Percentiles rank a stretch among this genome's conserved stretches.
Conservation (phyloP, 30 jellyfish, hydroid and myxozoan species). For the Aurelia aurita region DNA sequence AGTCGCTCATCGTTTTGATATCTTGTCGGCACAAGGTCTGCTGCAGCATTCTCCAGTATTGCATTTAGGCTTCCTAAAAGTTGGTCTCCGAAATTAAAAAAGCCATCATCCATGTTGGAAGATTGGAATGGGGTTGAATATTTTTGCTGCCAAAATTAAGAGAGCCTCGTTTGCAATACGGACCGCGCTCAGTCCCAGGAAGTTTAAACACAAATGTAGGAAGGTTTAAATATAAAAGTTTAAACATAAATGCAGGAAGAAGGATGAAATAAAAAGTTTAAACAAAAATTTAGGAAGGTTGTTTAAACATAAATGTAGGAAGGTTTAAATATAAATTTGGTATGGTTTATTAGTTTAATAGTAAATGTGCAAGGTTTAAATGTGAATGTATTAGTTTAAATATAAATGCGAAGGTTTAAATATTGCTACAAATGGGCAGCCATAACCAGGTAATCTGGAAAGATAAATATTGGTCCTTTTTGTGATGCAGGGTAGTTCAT, state of each 20-base stretch:
- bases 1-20: conserved; percentile 21
- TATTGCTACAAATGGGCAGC: conserved; percentile 4
- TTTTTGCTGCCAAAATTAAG: background rate
- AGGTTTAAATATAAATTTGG: background rate
- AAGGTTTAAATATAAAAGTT: background rate
- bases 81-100: conserved; percentile 49
- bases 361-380: background rate
- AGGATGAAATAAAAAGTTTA: too few species aligned
- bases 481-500: too few species aligned
- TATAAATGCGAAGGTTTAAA: background rate
- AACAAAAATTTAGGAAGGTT: background rate
- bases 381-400: background rate
- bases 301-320: background rate
- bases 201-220: background rate
- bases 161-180: background rate
- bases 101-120: conserved; percentile 23
- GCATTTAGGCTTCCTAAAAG: conserved; percentile 46
- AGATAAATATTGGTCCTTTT: background rate
- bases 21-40: conserved; percentile 55
- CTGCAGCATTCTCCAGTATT: conserved; percentile 45
- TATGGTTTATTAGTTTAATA: too few species aligned
- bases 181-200: conserved; percentile 9
- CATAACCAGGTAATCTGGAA: background rate
- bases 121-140: background rate
- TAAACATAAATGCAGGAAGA: background rate